Percentiles rank a stretch among this genome's conserved stretches.
These are phyloP conservation scores for Sebastes fasciatus DNA, from an alignment of 2,113 vertebrate genomes.

Conservation along the genomic window DNA sequence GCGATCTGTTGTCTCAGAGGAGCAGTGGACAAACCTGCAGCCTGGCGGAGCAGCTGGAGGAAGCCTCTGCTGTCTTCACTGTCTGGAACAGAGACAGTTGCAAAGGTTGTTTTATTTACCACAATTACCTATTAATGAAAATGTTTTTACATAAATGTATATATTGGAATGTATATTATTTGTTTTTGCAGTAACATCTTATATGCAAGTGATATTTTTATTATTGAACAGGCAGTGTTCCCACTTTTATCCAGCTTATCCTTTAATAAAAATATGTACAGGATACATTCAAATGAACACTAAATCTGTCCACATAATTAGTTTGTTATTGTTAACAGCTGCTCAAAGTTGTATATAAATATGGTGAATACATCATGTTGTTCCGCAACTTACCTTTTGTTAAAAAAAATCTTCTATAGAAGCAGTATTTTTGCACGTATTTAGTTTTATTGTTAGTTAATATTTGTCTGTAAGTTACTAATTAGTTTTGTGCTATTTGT, in stretches of 20 bases:
- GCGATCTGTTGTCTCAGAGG: slow-evolving; percentile 85
- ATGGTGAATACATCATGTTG: neutral
- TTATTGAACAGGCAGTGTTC: neutral
- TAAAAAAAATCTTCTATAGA: neutral
- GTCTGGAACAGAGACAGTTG: slow-evolving; percentile 88
- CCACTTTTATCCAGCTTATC: neutral
- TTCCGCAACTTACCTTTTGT: neutral
- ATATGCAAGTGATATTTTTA: neutral
- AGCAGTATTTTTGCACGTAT: neutral
- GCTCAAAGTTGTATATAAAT: neutral
- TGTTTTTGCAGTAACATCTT: neutral
- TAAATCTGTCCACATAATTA: neutral
- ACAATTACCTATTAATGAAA: neutral
- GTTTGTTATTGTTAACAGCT: too few species aligned
- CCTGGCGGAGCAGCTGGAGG: slow-evolving; percentile 91
- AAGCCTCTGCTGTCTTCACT: slow-evolving; percentile 86
- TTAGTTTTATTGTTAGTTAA: neutral
- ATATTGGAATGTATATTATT: neutral
- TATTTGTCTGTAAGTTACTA: neutral
- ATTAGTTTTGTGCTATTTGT: slow-evolving; percentile 36
- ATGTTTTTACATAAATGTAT: neutral
- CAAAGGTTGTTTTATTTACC: slow-evolving; percentile 53
- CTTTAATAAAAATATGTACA: neutral
- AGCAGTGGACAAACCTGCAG: slow-evolving; percentile 88
- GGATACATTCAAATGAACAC: neutral